Conservation (phyloP, 1,140 invertebrate species). For the Leptoteleia sp. region DNA sequence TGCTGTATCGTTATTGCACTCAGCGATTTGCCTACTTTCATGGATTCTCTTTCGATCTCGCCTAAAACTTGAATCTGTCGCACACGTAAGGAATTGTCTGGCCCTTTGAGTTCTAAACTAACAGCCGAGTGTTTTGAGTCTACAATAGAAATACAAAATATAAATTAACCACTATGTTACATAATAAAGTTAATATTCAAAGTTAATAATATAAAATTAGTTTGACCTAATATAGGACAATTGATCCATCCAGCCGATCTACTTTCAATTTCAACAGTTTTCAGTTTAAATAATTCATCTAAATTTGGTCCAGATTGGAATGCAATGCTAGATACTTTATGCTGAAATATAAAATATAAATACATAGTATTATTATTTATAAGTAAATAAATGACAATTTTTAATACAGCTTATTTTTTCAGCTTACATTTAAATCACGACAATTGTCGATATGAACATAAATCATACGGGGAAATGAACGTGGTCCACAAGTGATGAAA, state of each 20-base stretch:
- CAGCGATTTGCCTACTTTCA: constrained; percentile 81
- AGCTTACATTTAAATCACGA: constrained; percentile 89
- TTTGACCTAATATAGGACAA: constrained; percentile 87
- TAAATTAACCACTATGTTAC: too few relatives aligned
- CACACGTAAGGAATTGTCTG: constrained; percentile 93
- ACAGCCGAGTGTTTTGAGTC: constrained; percentile 83
- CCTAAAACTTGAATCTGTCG: constrained; percentile 89
- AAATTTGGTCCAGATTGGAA: constrained; percentile 90
- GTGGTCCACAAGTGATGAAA: constrained; percentile 82
- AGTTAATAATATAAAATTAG: constrained; percentile 52
- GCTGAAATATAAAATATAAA: constrained; percentile 83
- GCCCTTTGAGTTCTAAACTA: constrained; percentile 93
- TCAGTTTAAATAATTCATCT: constrained; percentile 90
- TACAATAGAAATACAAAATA: constrained; percentile 57
- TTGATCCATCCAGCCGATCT: constrained; percentile 92
- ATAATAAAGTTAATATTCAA: constrained; percentile 1
- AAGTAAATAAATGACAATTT: too few relatives aligned
- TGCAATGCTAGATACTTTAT: constrained; percentile 91
- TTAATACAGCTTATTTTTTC: too few relatives aligned
- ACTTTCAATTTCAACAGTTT: constrained; percentile 91
- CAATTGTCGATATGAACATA: constrained; percentile 97
- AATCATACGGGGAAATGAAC: constrained; percentile 85
- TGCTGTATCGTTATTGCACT: constrained; percentile 87
- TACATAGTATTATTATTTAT: background rate
- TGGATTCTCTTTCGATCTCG: constrained; percentile 81